Base-by-base conservation (phyloP, 2,888 invertebrate species). In the Hipparchia sbordonii region DNA sequence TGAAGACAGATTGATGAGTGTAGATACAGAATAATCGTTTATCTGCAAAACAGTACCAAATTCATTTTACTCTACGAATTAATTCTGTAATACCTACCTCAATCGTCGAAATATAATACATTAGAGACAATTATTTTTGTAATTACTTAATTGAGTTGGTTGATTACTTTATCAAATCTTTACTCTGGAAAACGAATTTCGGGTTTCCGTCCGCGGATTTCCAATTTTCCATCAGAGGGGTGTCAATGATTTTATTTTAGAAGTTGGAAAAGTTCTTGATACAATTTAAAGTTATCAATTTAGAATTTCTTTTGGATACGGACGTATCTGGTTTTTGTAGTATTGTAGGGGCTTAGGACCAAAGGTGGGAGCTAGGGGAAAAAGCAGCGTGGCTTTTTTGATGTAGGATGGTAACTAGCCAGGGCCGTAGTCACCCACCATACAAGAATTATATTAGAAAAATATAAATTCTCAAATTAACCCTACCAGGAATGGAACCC, bases 171-270 rank as follows among this genome's bases (percentile, higher is more conserved):
- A 75, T 73, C 70, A 71, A 74, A 70, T 74, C 48, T 39, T 62
- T 67, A 56, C 74, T 67, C 72, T 70, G 65, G 66, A 51, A 59
- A 72, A 67, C 59, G 69, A 65, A 67, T 72, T 75, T 48, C 67
- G 74, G 75, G 33, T 69, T 62, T 54, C 70, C 69, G 60, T 54
- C 70, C 69, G 60, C 72, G 70, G 56, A 56, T 72, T 72, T 71
- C 73, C 73, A 77, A 77, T 77, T 72, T 77, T 74, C 76, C 65
- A 63, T 73, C 68, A 70, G 67, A 68, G 54, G 51, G 67, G 70
- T 72, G 75, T 77, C 68, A 76, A 72, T 74, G 73, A 76, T 73
- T 75, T 48, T 48, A 54, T 74, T 74, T 73, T 52, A 39, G 51
- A 61, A 67, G 56, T 52, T 54, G 45, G 70, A 48, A 61, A 71